Base-by-base conservation (phyloP, 2,797 vertebrate genomes). In the Lycodopsis pacificus region DNA sequence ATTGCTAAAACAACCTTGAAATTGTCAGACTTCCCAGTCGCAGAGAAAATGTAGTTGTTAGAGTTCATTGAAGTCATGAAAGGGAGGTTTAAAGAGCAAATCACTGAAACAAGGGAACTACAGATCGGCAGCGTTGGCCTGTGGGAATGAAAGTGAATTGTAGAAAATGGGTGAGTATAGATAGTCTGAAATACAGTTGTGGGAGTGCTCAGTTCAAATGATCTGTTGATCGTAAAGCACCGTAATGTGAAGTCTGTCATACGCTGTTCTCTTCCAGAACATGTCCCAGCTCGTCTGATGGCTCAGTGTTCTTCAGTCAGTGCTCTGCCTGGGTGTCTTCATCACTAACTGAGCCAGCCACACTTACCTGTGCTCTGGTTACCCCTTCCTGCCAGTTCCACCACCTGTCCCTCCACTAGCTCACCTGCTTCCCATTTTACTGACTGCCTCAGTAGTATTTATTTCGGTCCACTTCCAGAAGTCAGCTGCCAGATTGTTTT, bases 61-160 rank as follows among this genome's bases (percentile, higher is more conserved):
- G 63, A 71, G 65, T 65, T 80, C 59, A 77, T 40, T 66, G 4
- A 14, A 62, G 59, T 65, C 27, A 53, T 87, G 71, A 83, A 76
- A 69, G 51, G 5, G 20, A 78, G 34, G 63, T 85, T 81, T 83
- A 70, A 82, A 88, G 77, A 80, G 38, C 62, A 85, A 81, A 80
- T 70, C 68, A 76, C 3, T 69, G 22, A 3, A 42, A 71, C 65
- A 66, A 40, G 61, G 7, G 14, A 73, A 48, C 40, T 70, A 46
- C n/a, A 79, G 73, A 81, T 62, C 82, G 81, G 64, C 69, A 84
- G 65, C 57, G 59, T 22, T 57, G 40, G 46, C 25, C 17, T 71
- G 46, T n/a, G 32, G 6, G 71, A 83, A 63, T 80, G 51, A 67
- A 69, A 44, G 32, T 15, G 51, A 67, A 73, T 38, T 32, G 22